Base-by-base conservation (phyloP, 2,113 vertebrate species). In the Pluvianellus socialis region DNA sequence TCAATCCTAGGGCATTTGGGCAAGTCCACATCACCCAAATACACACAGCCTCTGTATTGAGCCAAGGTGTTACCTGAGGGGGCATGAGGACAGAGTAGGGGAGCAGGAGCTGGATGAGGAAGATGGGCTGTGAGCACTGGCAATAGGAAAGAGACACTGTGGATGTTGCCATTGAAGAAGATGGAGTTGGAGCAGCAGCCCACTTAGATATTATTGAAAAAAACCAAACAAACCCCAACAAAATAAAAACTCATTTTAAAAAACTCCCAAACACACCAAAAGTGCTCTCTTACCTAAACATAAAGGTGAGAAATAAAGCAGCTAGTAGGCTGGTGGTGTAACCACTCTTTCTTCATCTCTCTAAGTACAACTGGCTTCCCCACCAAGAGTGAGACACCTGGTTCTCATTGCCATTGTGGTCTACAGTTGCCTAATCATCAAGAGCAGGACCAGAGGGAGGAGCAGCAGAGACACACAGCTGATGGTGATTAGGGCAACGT, bases 61-160 rank as follows among this genome's bases (percentile, higher is more conserved):
- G 1, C 18, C 27, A 33, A 50, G 3, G 3, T 19, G 3, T 6
- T 27, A 1, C 24, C 9, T 35, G 1, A 6, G 45, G 32, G 79
- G 32, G 3, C 38, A 14, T n/a, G 24, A 65, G 16, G 24, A 26
- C 1, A 28, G 16, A 74, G 3, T 6, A 5, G 7, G 4, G 1
- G 12, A 44, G 61, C 56, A 71, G 49, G 22, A 71, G 28, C 21
- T 8, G 28, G 42, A 3, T 5, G 2, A 33, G 9, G 16, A 26
- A 44, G 12, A 8, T 12, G 3, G 5, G 16, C 14, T 5, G 4
- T 2, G 3, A 70, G 12, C 10, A 9, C 4, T 9, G 2, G 6
- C 44, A 55, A 1, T 3, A 52, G 20, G 12, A 63, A 53, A 62
- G 19, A 21, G 7, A 27, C 17, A 10, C 16, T 40, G 22, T 19